Evolutionary conservation across 2,113 vertebrate genomes (phyloP), one percentile per base, ranked within the genome.

Genomic region (Syngnathoides biaculeatus): DNA sequence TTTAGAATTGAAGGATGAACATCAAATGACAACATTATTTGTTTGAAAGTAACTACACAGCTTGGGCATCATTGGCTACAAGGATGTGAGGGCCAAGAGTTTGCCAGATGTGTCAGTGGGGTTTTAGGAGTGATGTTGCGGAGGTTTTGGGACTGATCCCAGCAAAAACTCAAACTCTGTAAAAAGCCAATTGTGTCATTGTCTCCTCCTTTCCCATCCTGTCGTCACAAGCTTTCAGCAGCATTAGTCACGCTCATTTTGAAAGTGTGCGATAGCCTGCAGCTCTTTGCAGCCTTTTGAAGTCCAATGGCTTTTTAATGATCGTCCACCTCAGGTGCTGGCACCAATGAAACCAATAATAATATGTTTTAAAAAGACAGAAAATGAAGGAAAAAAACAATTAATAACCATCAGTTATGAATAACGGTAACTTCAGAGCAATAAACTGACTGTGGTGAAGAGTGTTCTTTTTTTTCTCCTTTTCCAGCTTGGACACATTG

Each of bases 221-320:
- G 3, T 22, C 38, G 24, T 22, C 60, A 26, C 38, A 17, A 30
- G 55, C 55, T 27, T 64, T 64, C n/a, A 65, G 78, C 79, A 86
- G 58, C 67, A 65, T 85, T 88, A 89, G 89, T 89, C 86, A 78
- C 77, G 67, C 81, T 85, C 81, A 68, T 75, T 84, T 81, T 75
- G 79, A 82, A 77, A 79, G 56, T 1, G 48, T 3, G 20, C n/a
- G 52, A 26, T 64, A 77, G 56, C 72, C 42, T 58, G 61, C 62
- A 66, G 79, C 78, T 73, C 12, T 79, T 70, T 68, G 80, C 72
- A 79, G 72, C 75, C 69, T 82, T 87, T 87, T 87, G 74, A 89
- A 86, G 85, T 80, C 53, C 78, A 80, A 88, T 87, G 71, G 81
- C 79, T 83, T 87, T 88, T 89, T 85, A 87, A 90, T 87, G 84